A percentile compares a stretch with the other conserved stretches of the same genome.
phyloP scores from a whole-genome alignment of 2,797 vertebrate species.

The Sebastes jordani region DNA sequence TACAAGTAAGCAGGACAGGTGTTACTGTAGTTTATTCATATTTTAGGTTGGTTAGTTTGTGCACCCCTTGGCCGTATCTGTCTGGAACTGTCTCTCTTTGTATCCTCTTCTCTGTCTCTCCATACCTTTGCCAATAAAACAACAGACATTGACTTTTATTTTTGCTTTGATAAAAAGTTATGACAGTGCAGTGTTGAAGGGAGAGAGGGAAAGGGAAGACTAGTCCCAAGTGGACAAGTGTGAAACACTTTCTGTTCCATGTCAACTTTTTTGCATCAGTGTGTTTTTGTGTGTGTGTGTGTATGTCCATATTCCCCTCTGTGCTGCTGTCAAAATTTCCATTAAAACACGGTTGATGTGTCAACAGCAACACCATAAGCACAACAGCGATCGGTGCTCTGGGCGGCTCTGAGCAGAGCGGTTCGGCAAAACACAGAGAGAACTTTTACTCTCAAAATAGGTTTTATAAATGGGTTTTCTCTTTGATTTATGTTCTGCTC shows the following conservation, averaged over 20 bases:
- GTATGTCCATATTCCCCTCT: background rate
- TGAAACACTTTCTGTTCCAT: background rate
- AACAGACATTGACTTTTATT: constrained; percentile 11
- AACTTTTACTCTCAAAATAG: constrained; percentile 12
- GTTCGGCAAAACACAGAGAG: constrained; percentile 10
- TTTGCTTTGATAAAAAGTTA: constrained; percentile 29
- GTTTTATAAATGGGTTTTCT: constrained; percentile 23
- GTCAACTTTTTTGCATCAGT: background rate
- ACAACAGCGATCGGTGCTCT: constrained; percentile 3
- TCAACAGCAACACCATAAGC: constrained; percentile 28
- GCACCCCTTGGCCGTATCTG: background rate
- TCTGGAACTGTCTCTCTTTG: no score
- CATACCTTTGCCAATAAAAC: background rate
- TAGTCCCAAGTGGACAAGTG: background rate
- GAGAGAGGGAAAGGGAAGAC: background rate
- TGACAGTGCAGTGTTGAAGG: background rate
- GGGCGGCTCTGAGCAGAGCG: background rate
- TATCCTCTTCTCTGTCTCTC: background rate
- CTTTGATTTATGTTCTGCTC: constrained; percentile 32
- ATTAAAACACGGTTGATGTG: constrained; percentile 48
- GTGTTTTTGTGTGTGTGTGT: background rate
- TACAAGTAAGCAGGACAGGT: background rate
- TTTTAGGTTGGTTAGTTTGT: background rate
- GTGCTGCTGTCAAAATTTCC: constrained; percentile 48
- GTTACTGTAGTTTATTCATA: background rate